Evolutionary conservation across 2,113 vertebrate species (phyloP).

Genomic region (Amphiprion ocellaris): DNA sequence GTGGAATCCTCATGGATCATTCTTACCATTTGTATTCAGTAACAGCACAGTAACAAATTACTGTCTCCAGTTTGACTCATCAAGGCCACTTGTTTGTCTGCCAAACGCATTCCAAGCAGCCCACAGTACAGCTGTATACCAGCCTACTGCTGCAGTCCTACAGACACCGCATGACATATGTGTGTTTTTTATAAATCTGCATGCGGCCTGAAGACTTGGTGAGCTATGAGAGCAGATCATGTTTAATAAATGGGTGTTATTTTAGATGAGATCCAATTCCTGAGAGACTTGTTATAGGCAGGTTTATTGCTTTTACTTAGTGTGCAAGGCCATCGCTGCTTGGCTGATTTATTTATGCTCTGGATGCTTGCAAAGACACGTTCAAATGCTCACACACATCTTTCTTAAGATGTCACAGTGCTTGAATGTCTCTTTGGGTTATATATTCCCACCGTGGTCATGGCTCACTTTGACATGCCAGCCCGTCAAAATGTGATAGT

Average conservation of each 20-base stretch:
- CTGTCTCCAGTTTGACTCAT: slow-evolving; percentile 46
- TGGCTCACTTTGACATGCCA: slow-evolving; percentile 29
- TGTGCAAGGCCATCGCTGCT: slow-evolving; percentile 59
- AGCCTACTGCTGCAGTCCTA: slow-evolving; percentile 44
- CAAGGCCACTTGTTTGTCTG: slow-evolving; percentile 66
- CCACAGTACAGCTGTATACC: slow-evolving; percentile 34
- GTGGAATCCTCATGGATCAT: slow-evolving; percentile 3
- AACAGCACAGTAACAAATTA: slow-evolving; percentile 40
- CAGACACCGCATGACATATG: slow-evolving; percentile 38
- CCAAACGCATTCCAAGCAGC: slow-evolving; percentile 60
- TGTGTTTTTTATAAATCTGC: slow-evolving; percentile 50
- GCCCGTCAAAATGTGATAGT: slow-evolving; percentile 34
- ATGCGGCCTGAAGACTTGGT: slow-evolving; percentile 41
- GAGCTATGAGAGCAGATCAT: slow-evolving; percentile 62
- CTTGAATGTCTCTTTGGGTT: slow-evolving; percentile 47
- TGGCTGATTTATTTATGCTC: slow-evolving; percentile 74
- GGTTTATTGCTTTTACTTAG: slow-evolving; percentile 73
- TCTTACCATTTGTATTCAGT: slow-evolving; percentile 9
- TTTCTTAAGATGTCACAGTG: slow-evolving; percentile 66
- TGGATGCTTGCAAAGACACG: slow-evolving; percentile 61
- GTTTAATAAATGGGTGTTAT: slow-evolving; percentile 77
- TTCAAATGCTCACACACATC: slow-evolving; percentile 53
- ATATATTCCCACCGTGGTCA: slow-evolving; percentile 45
- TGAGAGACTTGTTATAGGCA: slow-evolving; percentile 53
- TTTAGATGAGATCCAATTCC: slow-evolving; percentile 62